These are phyloP conservation scores for Narcine bancroftii DNA, from an alignment of 2,113 vertebrate genomes.

Conservation along the genomic window DNA sequence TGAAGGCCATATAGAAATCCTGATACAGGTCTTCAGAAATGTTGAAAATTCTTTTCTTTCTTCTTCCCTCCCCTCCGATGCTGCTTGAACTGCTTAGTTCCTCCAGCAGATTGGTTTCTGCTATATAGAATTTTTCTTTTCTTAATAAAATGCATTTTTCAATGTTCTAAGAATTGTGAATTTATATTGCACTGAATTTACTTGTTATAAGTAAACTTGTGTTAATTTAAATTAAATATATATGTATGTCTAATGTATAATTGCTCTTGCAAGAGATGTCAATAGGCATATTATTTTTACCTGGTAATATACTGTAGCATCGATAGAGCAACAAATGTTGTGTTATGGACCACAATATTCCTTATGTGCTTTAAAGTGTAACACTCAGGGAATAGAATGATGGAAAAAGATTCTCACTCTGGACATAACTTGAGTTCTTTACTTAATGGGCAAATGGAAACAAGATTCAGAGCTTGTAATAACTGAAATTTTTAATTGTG, in stretches of 20 bases:
- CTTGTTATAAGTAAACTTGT: neutral
- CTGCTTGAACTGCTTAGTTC: too few relatives aligned
- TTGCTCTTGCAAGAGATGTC: neutral
- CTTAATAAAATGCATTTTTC: neutral
- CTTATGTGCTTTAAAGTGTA: neutral
- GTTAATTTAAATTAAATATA: neutral
- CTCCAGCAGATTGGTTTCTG: too few relatives aligned
- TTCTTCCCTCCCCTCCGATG: too few relatives aligned
- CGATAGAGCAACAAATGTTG: neutral
- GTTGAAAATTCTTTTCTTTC: too few relatives aligned
- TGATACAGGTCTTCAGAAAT: too few relatives aligned
- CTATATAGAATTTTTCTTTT: too few relatives aligned
- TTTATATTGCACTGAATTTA: neutral
- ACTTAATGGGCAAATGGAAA: conserved; percentile 8
- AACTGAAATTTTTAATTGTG: neutral
- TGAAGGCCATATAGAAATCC: too few relatives aligned
- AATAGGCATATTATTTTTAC: neutral
- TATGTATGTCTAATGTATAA: neutral
- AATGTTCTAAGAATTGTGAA: neutral
- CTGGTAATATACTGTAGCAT: neutral
- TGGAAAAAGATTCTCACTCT: neutral
- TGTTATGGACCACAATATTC: neutral
- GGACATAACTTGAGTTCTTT: neutral
- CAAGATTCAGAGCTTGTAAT: neutral
- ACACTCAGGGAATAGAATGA: neutral